Evolutionary conservation across 2,888 invertebrate species (phyloP), one percentile per base, ranked within the genome.

Genomic region (Drosophila siamana): DNA sequence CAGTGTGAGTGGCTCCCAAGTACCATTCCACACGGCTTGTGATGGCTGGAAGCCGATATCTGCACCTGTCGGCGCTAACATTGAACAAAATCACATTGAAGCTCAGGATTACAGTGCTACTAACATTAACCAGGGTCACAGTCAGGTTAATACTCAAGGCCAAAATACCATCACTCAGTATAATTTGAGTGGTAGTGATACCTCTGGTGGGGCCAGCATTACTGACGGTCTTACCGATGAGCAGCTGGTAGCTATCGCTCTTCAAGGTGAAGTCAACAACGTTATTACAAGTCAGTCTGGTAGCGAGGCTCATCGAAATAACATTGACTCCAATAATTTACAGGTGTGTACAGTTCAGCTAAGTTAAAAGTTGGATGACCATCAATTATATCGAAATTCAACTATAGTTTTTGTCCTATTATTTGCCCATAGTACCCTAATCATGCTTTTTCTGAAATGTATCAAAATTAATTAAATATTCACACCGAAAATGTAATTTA

Each of bases 1-100:
- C 62, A 87, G 90, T 36, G 80, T 90, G 0, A 80, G 84, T 8
- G 90, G 91, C 2, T 90, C 90, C 1, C 90, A 89, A 62, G 89
- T 89, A 0, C 92, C 91, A 0, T 91, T 91, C 78, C 91, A 90
- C 51, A 91, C 91, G 0, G 91, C 92, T 1, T 97, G 97, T 86
- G 97, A 97, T 79, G 97, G 97, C 24, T 97, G 97, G 97, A 96
- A 95, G 88, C 97, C 97, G 16, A 97, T 97, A 66, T 95, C 96
- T 7, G 96, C 96, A 0, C 94, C 95, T 0, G 90, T 81, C 4
- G 92, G 91, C 0, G 69, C 88, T 24, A 88, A 87, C 48, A 76
- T 91, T 8, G 90, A 91, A 59, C 81, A 91, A 33, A 91, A 91
- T 40, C 86, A 88, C 28, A 90, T 91, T 24, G 90, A 91, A 19